Percentiles rank a stretch among this genome's conserved stretches.
Evolutionary conservation across 2,797 vertebrate genomes (phyloP).

Genomic region (Platalea minor): DNA sequence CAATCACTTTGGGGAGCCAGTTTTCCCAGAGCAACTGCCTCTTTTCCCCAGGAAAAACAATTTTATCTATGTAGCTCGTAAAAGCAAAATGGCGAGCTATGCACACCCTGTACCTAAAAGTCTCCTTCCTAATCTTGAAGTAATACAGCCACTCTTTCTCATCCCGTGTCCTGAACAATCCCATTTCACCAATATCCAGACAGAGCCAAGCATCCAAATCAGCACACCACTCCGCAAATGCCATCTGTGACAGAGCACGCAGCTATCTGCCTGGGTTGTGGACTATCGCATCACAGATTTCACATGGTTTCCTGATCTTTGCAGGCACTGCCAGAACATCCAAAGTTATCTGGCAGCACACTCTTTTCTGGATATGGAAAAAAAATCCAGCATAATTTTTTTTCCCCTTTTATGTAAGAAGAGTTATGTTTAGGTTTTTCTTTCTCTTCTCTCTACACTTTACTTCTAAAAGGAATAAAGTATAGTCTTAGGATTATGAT

Average conservation of each 20-base stretch:
- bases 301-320: neutral
- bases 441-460: neutral
- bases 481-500: neutral
- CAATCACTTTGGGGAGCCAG: neutral
- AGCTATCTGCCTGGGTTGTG: neutral
- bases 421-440: neutral
- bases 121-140: neutral
- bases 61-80: neutral
- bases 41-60: neutral
- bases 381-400: neutral
- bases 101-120: neutral
- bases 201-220: neutral
- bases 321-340: neutral
- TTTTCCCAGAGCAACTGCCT: neutral
- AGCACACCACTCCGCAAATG: neutral
- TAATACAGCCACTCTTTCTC: neutral
- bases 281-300: neutral
- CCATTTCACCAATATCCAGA: neutral
- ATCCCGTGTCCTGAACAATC: neutral
- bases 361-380: neutral
- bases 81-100: neutral
- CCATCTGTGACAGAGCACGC: neutral
- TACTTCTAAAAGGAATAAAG: neutral
- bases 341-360: neutral
- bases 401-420: neutral